These are phyloP conservation scores for Lasiurus borealis DNA, from an alignment of 2,113 vertebrate genomes.

Conservation along the genomic window DNA sequence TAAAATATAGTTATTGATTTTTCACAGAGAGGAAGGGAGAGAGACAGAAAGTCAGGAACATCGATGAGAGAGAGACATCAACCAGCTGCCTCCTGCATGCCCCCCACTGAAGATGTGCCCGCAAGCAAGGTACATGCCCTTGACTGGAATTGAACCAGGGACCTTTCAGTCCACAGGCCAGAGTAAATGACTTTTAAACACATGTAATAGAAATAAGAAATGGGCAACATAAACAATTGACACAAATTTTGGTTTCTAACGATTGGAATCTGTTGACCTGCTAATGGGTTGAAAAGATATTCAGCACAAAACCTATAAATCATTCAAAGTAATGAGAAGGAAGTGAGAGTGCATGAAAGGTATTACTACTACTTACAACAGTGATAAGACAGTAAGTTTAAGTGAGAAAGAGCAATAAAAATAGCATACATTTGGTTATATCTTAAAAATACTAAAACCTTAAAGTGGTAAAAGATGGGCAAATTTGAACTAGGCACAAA, in stretches of 20 bases:
- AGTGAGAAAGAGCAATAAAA: neutral
- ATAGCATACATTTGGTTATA: constrained; percentile 11
- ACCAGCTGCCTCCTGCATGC: too few relatives aligned
- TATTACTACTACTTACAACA: neutral
- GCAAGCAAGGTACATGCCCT: too few relatives aligned
- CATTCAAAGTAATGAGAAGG: neutral
- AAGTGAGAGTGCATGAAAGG: neutral
- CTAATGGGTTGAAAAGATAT: neutral
- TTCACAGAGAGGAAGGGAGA: too few relatives aligned
- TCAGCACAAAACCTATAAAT: neutral
- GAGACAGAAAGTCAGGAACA: too few relatives aligned
- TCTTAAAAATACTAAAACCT: constrained; percentile 3
- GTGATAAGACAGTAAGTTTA: neutral
- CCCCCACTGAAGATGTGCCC: too few relatives aligned
- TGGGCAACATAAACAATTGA: constrained; percentile 8
- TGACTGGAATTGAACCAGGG: too few relatives aligned
- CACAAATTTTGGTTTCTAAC: neutral
- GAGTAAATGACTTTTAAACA: too few relatives aligned
- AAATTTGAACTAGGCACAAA: neutral
- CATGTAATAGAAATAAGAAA: neutral
- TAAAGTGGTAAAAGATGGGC: neutral
- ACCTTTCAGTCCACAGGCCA: too few relatives aligned
- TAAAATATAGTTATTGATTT: too few relatives aligned
- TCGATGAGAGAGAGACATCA: too few relatives aligned
- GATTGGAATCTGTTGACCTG: neutral